These are phyloP conservation scores for Phodopus roborovskii DNA, from an alignment of 2,113 vertebrate species.

Conservation along the genomic window DNA sequence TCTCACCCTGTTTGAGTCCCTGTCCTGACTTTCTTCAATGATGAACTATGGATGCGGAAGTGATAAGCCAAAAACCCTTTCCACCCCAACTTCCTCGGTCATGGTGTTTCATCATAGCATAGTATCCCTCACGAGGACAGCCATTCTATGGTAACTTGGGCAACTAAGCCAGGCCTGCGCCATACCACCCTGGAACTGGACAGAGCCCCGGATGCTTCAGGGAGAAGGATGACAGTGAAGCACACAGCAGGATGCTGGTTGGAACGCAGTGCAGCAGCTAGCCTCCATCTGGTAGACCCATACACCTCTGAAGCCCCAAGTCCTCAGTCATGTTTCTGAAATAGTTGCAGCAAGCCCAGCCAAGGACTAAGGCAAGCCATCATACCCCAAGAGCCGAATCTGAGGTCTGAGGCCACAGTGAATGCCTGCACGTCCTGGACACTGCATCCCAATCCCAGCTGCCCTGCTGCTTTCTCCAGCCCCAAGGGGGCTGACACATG, in stretches of 20 bases:
- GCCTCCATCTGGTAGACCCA: slow-evolving; percentile 81
- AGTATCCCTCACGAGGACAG: neutral
- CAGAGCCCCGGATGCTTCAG: neutral
- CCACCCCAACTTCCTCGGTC: neutral
- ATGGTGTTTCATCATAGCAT: neutral
- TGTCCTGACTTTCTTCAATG: neutral
- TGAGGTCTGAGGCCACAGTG: slow-evolving; percentile 52
- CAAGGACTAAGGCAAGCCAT: slow-evolving; percentile 63
- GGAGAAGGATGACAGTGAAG: slow-evolving; percentile 60
- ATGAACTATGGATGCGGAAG: neutral
- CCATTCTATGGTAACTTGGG: neutral
- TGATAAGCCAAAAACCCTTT: neutral
- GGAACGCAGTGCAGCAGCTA: slow-evolving; percentile 48
- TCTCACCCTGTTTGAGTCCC: neutral
- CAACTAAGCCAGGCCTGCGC: neutral
- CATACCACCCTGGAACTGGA: neutral
- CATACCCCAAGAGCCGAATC: slow-evolving; percentile 67
- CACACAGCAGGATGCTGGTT: too few species aligned
- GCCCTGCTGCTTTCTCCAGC: neutral
- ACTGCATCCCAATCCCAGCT: neutral
- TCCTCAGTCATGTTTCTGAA: slow-evolving; percentile 72
- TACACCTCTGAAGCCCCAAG: slow-evolving; percentile 72
- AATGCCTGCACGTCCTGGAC: accelerated
- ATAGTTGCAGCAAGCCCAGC: slow-evolving; percentile 80
- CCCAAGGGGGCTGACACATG: neutral